These are phyloP conservation scores for Tetragonisca angustula DNA, from an alignment of 2,888 invertebrate species.

Conservation along the genomic window DNA sequence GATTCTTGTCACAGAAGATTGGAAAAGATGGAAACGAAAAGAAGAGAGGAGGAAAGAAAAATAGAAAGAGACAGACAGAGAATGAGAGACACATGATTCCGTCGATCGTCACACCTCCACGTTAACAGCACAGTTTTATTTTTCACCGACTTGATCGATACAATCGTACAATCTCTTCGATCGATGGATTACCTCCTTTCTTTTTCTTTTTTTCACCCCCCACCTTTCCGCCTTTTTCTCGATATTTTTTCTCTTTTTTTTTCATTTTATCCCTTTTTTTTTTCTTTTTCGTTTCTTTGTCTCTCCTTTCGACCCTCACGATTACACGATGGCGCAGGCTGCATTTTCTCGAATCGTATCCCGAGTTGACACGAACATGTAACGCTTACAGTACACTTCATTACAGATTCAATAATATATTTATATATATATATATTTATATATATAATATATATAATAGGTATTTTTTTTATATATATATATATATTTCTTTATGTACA, in stretches of 20 bases:
- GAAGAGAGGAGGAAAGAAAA: no score
- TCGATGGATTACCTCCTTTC: slow-evolving; percentile 27
- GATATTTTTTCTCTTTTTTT: slow-evolving; percentile 1
- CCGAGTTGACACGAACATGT: slow-evolving; percentile 78
- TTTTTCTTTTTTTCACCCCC: no score
- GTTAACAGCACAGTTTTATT: slow-evolving; percentile 59
- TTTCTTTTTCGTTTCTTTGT: neutral
- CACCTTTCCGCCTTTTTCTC: neutral
- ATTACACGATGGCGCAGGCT: slow-evolving; percentile 71
- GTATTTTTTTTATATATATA: slow-evolving; percentile 47
- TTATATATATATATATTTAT: slow-evolving; percentile 58
- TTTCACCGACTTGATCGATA: slow-evolving; percentile 47
- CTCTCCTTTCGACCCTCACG: slow-evolving; percentile 21
- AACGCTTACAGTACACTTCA: slow-evolving; percentile 82
- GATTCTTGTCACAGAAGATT: no score
- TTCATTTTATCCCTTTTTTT: neutral
- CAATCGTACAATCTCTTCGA: slow-evolving; percentile 48
- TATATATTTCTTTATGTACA: slow-evolving; percentile 78
- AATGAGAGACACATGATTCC: slow-evolving; percentile 17
- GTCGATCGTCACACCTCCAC: slow-evolving; percentile 27
- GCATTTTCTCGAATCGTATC: slow-evolving; percentile 38
- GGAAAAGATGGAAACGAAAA: no score
- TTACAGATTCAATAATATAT: slow-evolving; percentile 81
- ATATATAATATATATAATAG: slow-evolving; percentile 65
- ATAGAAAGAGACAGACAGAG: slow-evolving; percentile 18